Base-by-base conservation (phyloP, 2,113 vertebrate species). In the Saguinus midas region DNA sequence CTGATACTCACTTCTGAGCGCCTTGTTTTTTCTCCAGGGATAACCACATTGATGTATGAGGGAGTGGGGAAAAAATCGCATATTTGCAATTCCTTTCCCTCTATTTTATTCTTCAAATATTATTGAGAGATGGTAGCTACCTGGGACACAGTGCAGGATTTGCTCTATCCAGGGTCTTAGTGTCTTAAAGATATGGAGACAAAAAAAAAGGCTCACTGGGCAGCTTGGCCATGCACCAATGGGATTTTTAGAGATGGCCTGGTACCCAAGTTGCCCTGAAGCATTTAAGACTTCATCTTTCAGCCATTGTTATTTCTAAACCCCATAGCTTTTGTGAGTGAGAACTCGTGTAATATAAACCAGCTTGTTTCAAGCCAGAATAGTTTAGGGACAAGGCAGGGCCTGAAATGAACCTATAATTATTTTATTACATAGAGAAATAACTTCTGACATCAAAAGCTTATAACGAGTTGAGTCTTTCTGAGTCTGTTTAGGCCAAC, bases 391-490 rank as follows among this genome's bases (percentile, higher is more conserved):
- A 58, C 78, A 94, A 94, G 61, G 35, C 40, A 75, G 18, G 6
- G 25, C 35, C 66, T 86, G 48, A 75, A 40, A 66, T 84, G 52
- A 95, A 79, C 14, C 40, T 85, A 25, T 12, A 87, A 86, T 92
- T 97, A 76, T 92, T 95, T 94, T 68, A 52, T 68, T 84, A 79
- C 13, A 80, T 76, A 64, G 96, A 92, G 90, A 32, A 64, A 95
- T 14, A 86, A 50, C 86, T 87, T 86, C 43, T 48, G 80, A n/a
- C 52, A 72, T 50, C 70, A 91, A 61, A 93, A 66, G 37, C 66
- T 84, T 57, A 43, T 70, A 64, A 40, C 64, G 50, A 87, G 35
- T 72, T 72, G 27, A 32, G 61, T 64, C 27, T 27, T 11, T 70
- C 64, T 81, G 58, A 73, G 76, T 3, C 5, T n/a, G 29, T 29